Conservation (phyloP, 1,140 invertebrate species). For the Bombus superbus region DNA sequence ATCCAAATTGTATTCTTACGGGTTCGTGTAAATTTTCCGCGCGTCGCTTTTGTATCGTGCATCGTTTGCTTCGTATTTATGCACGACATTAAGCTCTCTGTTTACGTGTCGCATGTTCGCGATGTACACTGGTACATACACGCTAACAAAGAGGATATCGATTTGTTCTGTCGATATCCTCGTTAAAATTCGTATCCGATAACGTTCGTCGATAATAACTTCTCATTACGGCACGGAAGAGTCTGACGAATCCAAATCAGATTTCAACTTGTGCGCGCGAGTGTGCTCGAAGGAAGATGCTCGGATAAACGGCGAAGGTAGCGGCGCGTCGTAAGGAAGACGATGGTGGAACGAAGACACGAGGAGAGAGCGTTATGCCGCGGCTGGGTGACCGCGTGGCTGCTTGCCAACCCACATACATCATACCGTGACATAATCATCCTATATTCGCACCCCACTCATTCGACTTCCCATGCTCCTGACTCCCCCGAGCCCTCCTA, state of each 20-base stretch:
- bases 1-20: constrained; percentile 16
- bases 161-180: not conserved
- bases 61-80: not conserved
- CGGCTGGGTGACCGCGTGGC: constrained; percentile 68
- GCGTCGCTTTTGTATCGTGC: not conserved
- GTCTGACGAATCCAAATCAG: constrained; percentile 30
- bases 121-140: too few species aligned
- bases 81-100: too few species aligned
- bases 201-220: constrained; percentile 30
- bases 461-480: constrained; percentile 66
- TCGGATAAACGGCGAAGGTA: constrained; percentile 43
- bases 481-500: constrained; percentile 35
- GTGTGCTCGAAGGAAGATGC: constrained; percentile 32
- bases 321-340: not conserved
- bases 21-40: not conserved
- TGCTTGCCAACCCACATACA: constrained; percentile 70
- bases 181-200: constrained; percentile 11
- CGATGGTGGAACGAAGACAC: constrained; percentile 7
- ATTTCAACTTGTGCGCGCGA: constrained; percentile 31
- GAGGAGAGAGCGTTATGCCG: constrained; percentile 28
- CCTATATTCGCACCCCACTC: constrained; percentile 72
- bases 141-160: constrained; percentile 1
- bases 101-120: not conserved
- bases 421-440: constrained; percentile 75
- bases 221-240: not conserved